Percentiles rank a stretch among this genome's conserved stretches.
Conservation (phyloP, 2,888 invertebrate genomes). For the Athalia rosae region DNA sequence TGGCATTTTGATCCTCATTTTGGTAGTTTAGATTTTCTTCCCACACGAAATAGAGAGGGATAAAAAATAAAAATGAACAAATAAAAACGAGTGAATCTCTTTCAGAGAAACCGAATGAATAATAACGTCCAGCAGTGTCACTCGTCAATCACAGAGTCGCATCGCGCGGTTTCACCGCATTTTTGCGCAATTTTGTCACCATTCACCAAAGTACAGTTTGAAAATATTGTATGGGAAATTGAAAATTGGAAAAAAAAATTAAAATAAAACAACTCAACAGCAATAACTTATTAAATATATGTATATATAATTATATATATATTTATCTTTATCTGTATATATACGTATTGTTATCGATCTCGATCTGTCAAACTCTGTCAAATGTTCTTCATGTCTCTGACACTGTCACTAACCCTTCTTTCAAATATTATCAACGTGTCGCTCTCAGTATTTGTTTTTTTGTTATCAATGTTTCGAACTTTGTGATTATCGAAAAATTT, state of each 20-base stretch:
- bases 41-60: background rate
- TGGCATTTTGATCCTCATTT: constrained; percentile 98
- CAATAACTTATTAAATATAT: background rate
- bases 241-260: background rate
- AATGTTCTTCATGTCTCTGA: constrained; percentile 37
- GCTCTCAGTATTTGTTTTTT: background rate
- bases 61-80: background rate
- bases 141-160: constrained; percentile 36
- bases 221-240: background rate
- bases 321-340: background rate
- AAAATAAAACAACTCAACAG: background rate
- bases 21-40: constrained; percentile 71
- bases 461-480: background rate
- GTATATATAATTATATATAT: background rate
- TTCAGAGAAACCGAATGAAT: constrained; percentile 11
- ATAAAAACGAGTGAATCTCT: background rate
- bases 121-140: constrained; percentile 33
- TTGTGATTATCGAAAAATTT: background rate
- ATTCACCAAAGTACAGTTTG: constrained; percentile 21
- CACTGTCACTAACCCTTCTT: background rate
- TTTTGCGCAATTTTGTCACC: constrained; percentile 42
- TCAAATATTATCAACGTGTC: background rate
- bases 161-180: constrained; percentile 46
- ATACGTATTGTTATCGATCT: background rate
- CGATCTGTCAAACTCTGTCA: constrained; percentile 20